phyloP scores from a whole-genome alignment of 2,888 invertebrate genomes.

The Coleophora flavipennella region DNA sequence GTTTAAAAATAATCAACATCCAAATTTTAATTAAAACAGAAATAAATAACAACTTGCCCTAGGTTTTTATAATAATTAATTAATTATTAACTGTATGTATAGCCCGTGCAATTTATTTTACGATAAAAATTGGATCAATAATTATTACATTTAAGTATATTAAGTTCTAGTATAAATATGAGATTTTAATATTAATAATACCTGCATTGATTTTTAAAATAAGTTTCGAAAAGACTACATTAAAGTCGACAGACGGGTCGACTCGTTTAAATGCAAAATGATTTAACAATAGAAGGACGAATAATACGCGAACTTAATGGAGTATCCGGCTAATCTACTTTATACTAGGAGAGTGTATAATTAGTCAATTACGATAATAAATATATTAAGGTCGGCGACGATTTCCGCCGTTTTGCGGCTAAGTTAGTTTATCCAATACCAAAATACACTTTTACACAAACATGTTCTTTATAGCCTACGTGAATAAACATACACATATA shows the following conservation, averaged over 20 bases:
- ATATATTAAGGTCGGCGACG: conserved; percentile 42
- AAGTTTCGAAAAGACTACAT: conserved; percentile 63
- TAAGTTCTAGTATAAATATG: conserved; percentile 69
- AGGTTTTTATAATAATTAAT: conserved; percentile 69
- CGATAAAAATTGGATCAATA: conserved; percentile 58
- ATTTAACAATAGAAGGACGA: conserved; percentile 46
- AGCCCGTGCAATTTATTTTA: conserved; percentile 70
- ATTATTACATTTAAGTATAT: conserved; percentile 56
- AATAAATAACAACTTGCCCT: conserved; percentile 77
- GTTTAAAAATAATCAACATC: conserved; percentile 72
- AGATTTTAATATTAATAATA: conserved; percentile 69
- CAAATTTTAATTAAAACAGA: conserved; percentile 69
- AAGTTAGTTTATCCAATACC: conserved; percentile 48
- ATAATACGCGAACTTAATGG: conserved; percentile 54
- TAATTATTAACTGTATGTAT: conserved; percentile 70
- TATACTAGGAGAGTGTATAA: conserved; percentile 68
- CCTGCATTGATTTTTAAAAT: conserved; percentile 68
- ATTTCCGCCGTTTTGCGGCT: conserved; percentile 25
- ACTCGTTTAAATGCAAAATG: conserved; percentile 60
- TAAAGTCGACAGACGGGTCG: conserved; percentile 42
- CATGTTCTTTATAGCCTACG: conserved; percentile 61
- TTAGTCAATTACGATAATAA: conserved; percentile 75
- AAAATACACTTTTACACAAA: conserved; percentile 70
- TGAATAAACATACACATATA: conserved; percentile 73
- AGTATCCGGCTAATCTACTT: conserved; percentile 55